Evolutionary conservation across 2,797 vertebrate species (phyloP).

Genomic region (Onychomys arenicola): DNA sequence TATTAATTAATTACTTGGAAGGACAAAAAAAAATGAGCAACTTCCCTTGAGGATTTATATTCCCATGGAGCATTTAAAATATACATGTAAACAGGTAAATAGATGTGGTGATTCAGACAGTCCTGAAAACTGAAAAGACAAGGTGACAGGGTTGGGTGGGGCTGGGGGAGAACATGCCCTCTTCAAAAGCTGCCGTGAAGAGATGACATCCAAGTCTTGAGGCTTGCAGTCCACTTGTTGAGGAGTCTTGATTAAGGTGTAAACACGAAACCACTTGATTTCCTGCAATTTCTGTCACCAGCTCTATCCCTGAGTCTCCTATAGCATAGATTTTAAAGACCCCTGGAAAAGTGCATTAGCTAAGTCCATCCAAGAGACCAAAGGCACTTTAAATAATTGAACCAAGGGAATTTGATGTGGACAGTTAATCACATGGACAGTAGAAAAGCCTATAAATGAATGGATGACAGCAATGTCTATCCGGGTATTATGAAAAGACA

Average conservation of each 20-base stretch:
- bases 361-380: neutral
- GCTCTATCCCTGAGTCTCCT: neutral
- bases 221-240: neutral
- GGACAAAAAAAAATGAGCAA: constrained; percentile 16
- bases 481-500: neutral
- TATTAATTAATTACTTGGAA: neutral
- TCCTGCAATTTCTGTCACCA: neutral
- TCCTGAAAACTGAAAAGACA: neutral
- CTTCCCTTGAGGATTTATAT: neutral
- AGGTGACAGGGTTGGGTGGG: neutral
- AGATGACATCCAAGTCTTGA: neutral
- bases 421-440: neutral
- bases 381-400: constrained; percentile 32
- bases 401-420: constrained; percentile 29
- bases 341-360: neutral
- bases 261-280: neutral
- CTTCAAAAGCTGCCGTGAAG: neutral
- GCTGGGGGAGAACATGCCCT: neutral
- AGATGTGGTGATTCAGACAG: neutral
- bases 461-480: neutral
- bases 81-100: neutral
- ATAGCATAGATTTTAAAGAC: neutral
- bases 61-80: neutral
- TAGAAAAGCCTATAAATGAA: neutral
- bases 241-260: neutral